Evolutionary conservation across 2,888 invertebrate genomes (phyloP).

Genomic region (Scaeva pyrastri): DNA sequence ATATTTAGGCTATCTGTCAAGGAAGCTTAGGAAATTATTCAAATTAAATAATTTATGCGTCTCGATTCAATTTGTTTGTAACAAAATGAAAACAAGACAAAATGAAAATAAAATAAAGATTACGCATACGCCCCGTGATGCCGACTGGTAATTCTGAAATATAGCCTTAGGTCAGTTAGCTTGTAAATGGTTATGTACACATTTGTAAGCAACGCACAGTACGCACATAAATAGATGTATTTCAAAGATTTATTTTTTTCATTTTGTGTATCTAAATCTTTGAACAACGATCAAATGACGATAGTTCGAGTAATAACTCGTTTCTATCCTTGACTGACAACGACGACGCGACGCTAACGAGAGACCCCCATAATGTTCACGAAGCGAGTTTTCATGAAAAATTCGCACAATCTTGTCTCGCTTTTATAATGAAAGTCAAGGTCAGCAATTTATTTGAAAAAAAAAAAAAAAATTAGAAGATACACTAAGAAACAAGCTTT

Average conservation of each 20-base stretch:
- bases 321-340: slow-evolving; percentile 33
- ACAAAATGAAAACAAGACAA: not conserved
- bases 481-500: not conserved
- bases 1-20: slow-evolving; percentile 31
- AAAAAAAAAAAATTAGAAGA: not conserved
- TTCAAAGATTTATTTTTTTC: no score
- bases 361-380: not conserved
- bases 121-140: slow-evolving; percentile 36
- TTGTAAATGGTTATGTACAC: not conserved
- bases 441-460: not conserved
- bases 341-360: no score
- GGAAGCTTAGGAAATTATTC: slow-evolving; percentile 41
- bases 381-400: slow-evolving; percentile 1
- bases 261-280: not conserved
- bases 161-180: slow-evolving; percentile 59
- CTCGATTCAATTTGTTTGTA: slow-evolving; percentile 31
- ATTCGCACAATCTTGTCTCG: slow-evolving; percentile 34
- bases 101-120: slow-evolving; percentile 4
- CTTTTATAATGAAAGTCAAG: slow-evolving; percentile 34
- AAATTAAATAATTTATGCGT: slow-evolving; percentile 61
- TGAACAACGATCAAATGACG: slow-evolving; percentile 11
- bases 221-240: no score
- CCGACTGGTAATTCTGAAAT: not conserved
- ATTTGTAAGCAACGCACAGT: not conserved
- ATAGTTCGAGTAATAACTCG: slow-evolving; percentile 6